A percentile compares a stretch with the other conserved stretches of the same genome.
These are phyloP conservation scores for Bombus sibiricus DNA, from an alignment of 1,140 invertebrate genomes.

Conservation along the genomic window DNA sequence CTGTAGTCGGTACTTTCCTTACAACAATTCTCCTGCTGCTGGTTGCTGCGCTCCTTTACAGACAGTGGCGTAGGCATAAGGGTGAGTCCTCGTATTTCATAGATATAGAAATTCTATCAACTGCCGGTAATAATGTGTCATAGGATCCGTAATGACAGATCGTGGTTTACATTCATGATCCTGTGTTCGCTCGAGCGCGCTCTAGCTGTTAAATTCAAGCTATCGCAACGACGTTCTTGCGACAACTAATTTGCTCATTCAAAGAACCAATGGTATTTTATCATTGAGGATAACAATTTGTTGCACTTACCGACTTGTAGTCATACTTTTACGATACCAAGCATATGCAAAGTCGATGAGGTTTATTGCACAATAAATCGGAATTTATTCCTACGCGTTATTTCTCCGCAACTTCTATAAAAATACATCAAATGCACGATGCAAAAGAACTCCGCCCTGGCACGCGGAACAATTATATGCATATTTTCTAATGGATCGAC, in stretches of 20 bases:
- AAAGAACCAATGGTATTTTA: constrained; percentile 16
- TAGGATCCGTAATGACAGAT: constrained; percentile 12
- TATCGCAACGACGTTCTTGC: not conserved
- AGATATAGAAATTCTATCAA: constrained; percentile 37
- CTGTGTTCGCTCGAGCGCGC: constrained; percentile 4
- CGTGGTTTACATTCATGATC: not conserved
- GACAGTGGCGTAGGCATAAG: constrained; percentile 81
- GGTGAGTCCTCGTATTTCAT: constrained; percentile 75
- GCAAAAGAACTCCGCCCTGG: not conserved
- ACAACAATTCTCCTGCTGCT: constrained; percentile 80
- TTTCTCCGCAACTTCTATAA: not conserved
- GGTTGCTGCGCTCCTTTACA: constrained; percentile 79
- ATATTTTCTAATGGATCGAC: not conserved
- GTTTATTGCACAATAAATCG: constrained; percentile 30
- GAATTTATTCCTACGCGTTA: constrained; percentile 34
- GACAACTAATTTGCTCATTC: not conserved
- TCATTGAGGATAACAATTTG: constrained; percentile 6
- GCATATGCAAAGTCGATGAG: constrained; percentile 9
- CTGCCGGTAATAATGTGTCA: not conserved
- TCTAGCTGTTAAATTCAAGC: constrained; percentile 9
- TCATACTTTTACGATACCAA: not conserved
- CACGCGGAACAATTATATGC: not conserved
- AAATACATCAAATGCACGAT: not conserved
- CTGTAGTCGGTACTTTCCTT: constrained; percentile 84
- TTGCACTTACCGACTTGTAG: not conserved